These are phyloP conservation scores for Ceuthmochares aereus DNA, from an alignment of 2,113 vertebrate species.

Conservation along the genomic window DNA sequence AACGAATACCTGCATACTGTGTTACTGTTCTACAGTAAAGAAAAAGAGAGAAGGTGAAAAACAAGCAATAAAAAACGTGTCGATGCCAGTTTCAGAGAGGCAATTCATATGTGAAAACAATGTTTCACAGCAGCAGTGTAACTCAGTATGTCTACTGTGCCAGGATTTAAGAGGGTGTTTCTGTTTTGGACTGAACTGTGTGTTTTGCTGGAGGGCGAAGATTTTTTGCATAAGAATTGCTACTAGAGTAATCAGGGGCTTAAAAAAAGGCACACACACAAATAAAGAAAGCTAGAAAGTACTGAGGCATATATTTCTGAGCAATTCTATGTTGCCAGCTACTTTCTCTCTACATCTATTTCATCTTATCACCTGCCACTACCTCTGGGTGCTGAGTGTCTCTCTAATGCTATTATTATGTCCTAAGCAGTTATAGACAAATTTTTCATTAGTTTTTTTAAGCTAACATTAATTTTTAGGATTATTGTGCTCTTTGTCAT, in stretches of 20 bases:
- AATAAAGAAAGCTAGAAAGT: background rate
- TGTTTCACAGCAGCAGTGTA: background rate
- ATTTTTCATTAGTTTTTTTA: background rate
- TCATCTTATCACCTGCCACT: background rate
- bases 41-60: background rate
- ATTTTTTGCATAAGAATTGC: background rate
- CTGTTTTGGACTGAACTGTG: background rate
- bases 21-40: background rate
- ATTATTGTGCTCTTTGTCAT: background rate
- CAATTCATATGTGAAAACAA: background rate
- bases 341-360: background rate
- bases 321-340: background rate
- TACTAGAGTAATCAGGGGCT: background rate
- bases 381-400: background rate
- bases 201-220: background rate
- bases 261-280: background rate
- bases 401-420: background rate
- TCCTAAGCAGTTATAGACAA: background rate
- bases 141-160: background rate
- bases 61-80: background rate
- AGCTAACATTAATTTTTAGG: background rate
- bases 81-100: background rate
- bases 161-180: background rate
- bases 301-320: background rate
- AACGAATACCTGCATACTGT: background rate